These are phyloP conservation scores for Piezodorus guildinii DNA, from an alignment of 1,140 invertebrate species.

Conservation along the genomic window DNA sequence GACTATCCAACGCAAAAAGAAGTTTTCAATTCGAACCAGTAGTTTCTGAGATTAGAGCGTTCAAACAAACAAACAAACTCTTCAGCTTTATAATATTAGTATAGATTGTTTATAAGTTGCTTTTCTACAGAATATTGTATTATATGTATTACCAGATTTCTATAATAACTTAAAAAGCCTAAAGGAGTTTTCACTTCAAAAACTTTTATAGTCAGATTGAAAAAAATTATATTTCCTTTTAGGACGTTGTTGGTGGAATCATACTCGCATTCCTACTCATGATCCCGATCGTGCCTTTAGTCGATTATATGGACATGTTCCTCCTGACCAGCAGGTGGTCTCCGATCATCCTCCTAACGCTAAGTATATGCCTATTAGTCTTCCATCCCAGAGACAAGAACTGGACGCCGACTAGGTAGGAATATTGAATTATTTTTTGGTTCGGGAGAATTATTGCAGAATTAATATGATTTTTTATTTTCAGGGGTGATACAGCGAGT, in stretches of 20 bases:
- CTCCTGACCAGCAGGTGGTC: slow-evolving; percentile 54
- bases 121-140: too few species aligned
- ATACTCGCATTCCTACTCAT: slow-evolving; percentile 52
- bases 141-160: too few species aligned
- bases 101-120: background rate
- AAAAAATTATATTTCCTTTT: slow-evolving; percentile 32
- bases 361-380: slow-evolving; percentile 52
- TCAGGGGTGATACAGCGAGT: slow-evolving; percentile 74
- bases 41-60: too few species aligned
- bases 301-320: slow-evolving; percentile 59
- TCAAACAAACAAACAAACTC: too few species aligned
- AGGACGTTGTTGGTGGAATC: slow-evolving; percentile 68
- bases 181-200: too few species aligned
- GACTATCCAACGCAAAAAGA: too few species aligned
- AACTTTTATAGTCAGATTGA: too few species aligned
- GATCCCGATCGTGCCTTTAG: slow-evolving; percentile 55
- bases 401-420: slow-evolving; percentile 69
- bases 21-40: too few species aligned
- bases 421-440: background rate
- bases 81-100: too few species aligned
- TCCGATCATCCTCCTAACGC: slow-evolving; percentile 47
- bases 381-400: slow-evolving; percentile 61
- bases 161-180: too few species aligned
- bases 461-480: slow-evolving; percentile 29
- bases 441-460: background rate